Conservation (phyloP, 1,140 invertebrate species). For the Oscheius sp. region DNA sequence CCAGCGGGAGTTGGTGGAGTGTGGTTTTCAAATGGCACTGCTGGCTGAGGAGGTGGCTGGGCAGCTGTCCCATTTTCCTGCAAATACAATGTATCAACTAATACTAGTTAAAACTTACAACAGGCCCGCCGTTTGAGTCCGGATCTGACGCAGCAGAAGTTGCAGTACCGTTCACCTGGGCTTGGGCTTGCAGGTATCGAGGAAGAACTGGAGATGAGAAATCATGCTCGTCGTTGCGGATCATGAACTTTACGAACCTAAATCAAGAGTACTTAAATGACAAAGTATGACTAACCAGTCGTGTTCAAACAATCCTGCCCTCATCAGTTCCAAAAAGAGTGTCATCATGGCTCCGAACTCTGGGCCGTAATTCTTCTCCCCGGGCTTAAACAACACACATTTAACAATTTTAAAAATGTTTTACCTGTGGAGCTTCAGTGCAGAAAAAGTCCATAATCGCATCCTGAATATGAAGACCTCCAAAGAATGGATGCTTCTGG, state of each 20-base stretch:
- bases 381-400: background rate
- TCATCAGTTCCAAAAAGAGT: background rate
- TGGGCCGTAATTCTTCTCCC: background rate
- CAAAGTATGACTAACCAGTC: background rate
- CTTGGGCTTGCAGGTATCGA: background rate
- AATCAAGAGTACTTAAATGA: background rate
- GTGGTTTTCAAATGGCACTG: too few relatives aligned
- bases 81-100: too few relatives aligned
- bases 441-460: constrained; percentile 10
- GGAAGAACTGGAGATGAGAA: background rate
- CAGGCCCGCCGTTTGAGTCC: too few relatives aligned
- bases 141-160: background rate
- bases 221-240: background rate
- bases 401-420: background rate
- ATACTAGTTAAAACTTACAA: too few relatives aligned
- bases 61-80: too few relatives aligned
- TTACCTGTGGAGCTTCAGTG: constrained; percentile 15
- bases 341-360: background rate
- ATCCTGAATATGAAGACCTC: constrained; percentile 5
- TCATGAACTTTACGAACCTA: background rate
- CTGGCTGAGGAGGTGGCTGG: too few relatives aligned
- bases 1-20: too few relatives aligned
- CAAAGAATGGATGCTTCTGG: background rate
- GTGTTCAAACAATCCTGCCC: background rate
- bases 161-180: background rate